Base-by-base conservation (phyloP, 2,888 invertebrate genomes). In the Archips crataeganus region DNA sequence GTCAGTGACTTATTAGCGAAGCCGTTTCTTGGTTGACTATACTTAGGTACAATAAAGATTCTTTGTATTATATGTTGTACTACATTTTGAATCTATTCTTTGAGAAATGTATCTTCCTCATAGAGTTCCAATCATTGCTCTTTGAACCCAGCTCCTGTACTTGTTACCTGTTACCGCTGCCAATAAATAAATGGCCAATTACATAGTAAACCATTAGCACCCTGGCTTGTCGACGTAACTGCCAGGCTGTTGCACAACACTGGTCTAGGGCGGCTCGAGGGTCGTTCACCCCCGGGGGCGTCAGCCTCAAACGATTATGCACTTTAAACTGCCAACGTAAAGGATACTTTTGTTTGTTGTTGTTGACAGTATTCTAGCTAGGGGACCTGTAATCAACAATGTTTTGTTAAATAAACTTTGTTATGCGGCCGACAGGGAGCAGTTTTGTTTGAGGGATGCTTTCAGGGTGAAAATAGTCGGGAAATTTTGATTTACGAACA, bases 211-310 rank as follows among this genome's bases (percentile, higher is more conserved):
- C 75, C 75, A 77, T 79, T 77, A 78, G 71, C 75, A 62, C 74
- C 77, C 78, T 82, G 83, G 80, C 84, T 84, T 84, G 84, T 83
- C 84, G 84, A 77, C 80, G 76, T 80, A 82, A 81, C 81, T 79
- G 83, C 78, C 83, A 77, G 80, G 78, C 82, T 80, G 82, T 86
- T 88, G 85, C 87, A 84, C 82, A 87, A 86, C 85, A 84, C 76
- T 32, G 57, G 77, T 77, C 71, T 76, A 74, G 79, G 78, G 76
- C 70, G 74, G 75, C 75, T 72, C 64, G 83, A 80, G 87, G 90
- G 89, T 87, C 88, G 84, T 87, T 89, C 87, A 90, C 90, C 90
- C 87, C 80, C 79, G 61, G 67, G 70, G 73, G 74, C 64, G 72
- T 60, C 49, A 8, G 9, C 23, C 60, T 62, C 68, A 62, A 64